Conservation (phyloP, 1,140 invertebrate species). For the Brachystomella parvula region DNA sequence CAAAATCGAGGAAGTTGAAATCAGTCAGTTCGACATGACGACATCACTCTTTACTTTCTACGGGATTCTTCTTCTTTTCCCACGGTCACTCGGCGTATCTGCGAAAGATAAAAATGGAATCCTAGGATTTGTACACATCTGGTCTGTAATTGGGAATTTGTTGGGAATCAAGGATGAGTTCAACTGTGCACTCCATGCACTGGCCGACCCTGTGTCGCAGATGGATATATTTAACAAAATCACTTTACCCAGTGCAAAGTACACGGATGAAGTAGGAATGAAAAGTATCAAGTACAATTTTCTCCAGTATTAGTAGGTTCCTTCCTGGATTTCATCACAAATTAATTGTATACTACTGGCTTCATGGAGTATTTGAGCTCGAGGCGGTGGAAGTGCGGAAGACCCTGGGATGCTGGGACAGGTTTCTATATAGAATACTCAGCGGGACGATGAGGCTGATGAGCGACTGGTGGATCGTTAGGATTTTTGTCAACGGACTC, state of each 20-base stretch:
- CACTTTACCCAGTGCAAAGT: neutral
- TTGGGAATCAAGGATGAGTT: neutral
- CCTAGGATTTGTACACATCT: neutral
- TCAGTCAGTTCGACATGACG: neutral
- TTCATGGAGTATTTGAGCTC: too few relatives aligned
- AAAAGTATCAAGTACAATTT: too few relatives aligned
- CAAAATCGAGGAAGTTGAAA: too few relatives aligned
- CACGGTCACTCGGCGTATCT: neutral
- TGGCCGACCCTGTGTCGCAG: neutral
- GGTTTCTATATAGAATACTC: too few relatives aligned
- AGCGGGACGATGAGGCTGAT: too few relatives aligned
- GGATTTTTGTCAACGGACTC: too few relatives aligned
- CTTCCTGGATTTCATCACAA: too few relatives aligned
- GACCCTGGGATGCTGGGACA: too few relatives aligned
- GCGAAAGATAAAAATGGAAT: neutral
- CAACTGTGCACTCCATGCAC: neutral
- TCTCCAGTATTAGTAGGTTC: too few relatives aligned
- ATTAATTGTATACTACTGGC: too few relatives aligned
- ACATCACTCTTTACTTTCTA: neutral
- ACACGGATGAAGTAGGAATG: slow-evolving; percentile 1
- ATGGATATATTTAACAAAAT: neutral
- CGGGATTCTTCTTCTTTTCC: neutral
- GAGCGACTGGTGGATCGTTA: too few relatives aligned
- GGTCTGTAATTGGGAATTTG: neutral
- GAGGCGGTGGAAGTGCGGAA: too few relatives aligned